A percentile compares a stretch with the other conserved stretches of the same genome.
These are phyloP conservation scores for Diorhabda sublineata DNA, from an alignment of 1,140 invertebrate genomes.

Conservation along the genomic window DNA sequence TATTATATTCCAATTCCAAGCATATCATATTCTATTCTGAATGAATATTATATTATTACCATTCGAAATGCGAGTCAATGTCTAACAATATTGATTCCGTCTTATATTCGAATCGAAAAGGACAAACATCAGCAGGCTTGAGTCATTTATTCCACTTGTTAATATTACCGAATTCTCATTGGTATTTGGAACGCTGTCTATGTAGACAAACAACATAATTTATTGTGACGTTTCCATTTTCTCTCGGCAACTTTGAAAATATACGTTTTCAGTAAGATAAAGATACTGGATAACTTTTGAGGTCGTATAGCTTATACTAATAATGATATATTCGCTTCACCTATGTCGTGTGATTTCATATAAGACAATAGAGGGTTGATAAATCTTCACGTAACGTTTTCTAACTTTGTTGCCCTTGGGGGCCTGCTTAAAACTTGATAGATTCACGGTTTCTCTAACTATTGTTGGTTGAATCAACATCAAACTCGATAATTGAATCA, in stretches of 20 bases:
- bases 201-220: constrained; percentile 22
- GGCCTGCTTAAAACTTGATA: no score
- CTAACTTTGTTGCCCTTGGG: not conserved
- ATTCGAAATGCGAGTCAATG: no score
- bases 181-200: constrained; percentile 9
- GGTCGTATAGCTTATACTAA: constrained; percentile 18
- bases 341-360: constrained; percentile 7
- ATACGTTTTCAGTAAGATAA: constrained; percentile 19
- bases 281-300: constrained; percentile 16
- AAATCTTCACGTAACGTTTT: constrained; percentile 12
- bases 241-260: constrained; percentile 16
- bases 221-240: constrained; percentile 23
- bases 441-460: no score
- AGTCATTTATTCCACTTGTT: constrained; percentile 17
- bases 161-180: constrained; percentile 15
- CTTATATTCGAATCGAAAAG: not conserved
- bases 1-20: no score
- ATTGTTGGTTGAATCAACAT: no score
- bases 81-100: no score
- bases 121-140: not conserved
- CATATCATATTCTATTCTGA: no score
- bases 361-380: constrained; percentile 8
- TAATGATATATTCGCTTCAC: constrained; percentile 16
- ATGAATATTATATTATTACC: no score
- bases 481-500: no score